Conservation (phyloP, 2,113 vertebrate genomes). For the Corythaeola cristata region DNA sequence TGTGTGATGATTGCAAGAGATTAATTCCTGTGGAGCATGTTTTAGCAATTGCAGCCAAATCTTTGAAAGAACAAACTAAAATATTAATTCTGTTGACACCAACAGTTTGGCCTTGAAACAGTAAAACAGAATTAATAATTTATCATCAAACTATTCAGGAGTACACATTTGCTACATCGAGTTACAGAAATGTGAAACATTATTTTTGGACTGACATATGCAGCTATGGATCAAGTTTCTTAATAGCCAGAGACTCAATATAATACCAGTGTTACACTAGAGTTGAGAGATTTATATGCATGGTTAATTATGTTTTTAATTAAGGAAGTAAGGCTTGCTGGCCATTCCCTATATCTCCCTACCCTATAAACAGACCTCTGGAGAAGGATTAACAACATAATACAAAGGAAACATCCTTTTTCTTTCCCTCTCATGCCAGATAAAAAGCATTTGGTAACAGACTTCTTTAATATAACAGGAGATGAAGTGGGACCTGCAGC, state of each 20-base stretch:
- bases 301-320: slow-evolving; percentile 23
- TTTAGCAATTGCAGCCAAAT: background rate
- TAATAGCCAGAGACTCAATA: background rate
- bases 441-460: background rate
- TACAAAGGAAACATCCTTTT: background rate
- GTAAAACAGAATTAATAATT: background rate
- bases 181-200: background rate
- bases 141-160: background rate
- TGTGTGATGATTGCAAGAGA: background rate
- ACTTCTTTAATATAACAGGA: background rate
- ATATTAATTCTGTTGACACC: background rate
- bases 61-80: background rate
- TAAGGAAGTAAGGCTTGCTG: background rate
- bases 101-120: background rate
- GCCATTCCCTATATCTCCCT: background rate
- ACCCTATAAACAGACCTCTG: background rate
- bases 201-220: background rate
- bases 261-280: background rate
- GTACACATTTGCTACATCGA: background rate
- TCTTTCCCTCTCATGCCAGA: background rate
- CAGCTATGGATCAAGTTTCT: background rate
- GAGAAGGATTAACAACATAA: background rate
- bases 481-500: background rate
- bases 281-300: background rate
- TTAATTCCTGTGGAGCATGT: background rate